Conservation (phyloP, 1,140 invertebrate species). For the Chionoecetes opilio region DNA sequence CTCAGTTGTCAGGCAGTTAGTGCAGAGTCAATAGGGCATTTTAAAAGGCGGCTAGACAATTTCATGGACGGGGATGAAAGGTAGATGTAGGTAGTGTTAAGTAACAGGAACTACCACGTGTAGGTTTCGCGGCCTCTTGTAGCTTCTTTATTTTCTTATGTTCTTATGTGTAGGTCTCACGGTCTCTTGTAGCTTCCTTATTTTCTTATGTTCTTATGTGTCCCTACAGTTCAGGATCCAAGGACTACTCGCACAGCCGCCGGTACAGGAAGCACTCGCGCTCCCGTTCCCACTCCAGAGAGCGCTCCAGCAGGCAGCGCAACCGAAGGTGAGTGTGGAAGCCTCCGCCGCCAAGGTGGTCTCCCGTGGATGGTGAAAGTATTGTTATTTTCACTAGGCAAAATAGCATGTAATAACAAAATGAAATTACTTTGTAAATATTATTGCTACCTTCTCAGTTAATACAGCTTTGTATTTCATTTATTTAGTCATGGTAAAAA, state of each 20-base stretch:
- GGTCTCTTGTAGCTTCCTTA: too few species aligned
- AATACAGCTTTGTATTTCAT: background rate
- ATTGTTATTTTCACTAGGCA: background rate
- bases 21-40: too few species aligned
- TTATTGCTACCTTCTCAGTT: background rate
- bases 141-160: too few species aligned
- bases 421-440: background rate
- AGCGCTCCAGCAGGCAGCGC: constrained; percentile 39
- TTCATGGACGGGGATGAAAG: too few species aligned
- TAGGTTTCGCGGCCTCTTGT: too few species aligned
- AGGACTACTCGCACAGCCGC: constrained; percentile 31
- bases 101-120: too few species aligned
- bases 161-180: too few species aligned
- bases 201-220: background rate
- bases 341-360: background rate
- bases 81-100: too few species aligned
- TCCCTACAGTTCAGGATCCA: background rate
- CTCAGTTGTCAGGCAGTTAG: too few species aligned
- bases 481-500: background rate
- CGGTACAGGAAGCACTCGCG: constrained; percentile 48
- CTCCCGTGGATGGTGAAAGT: background rate
- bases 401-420: background rate
- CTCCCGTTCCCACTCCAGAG: constrained; percentile 53
- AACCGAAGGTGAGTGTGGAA: constrained; percentile 15
- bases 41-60: too few species aligned